Percentiles rank a stretch among this genome's conserved stretches.
These are phyloP conservation scores for Ypsolopha scabrella DNA, from an alignment of 2,888 invertebrate genomes.

Conservation along the genomic window DNA sequence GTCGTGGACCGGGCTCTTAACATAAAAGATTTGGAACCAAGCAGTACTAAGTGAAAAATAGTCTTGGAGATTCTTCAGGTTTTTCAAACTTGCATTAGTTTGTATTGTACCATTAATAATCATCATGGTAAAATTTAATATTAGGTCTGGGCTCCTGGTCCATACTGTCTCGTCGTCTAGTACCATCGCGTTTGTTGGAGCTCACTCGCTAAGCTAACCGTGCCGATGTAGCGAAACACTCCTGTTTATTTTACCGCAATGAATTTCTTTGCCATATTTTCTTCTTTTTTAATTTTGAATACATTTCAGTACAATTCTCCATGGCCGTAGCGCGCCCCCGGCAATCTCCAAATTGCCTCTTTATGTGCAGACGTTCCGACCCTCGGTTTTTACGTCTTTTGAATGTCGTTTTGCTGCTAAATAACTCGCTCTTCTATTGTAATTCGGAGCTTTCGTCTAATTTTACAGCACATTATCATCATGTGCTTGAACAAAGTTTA, in stretches of 20 bases:
- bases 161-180: background rate
- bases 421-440: slow-evolving; percentile 65
- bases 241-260: slow-evolving; percentile 66
- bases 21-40: too few species aligned
- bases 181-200: background rate
- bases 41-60: too few species aligned
- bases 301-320: slow-evolving; percentile 65
- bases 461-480: background rate
- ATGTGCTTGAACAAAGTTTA: background rate
- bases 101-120: too few species aligned
- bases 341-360: slow-evolving; percentile 71
- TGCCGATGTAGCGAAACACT: slow-evolving; percentile 16
- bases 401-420: slow-evolving; percentile 69
- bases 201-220: background rate
- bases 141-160: background rate
- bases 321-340: slow-evolving; percentile 61
- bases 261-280: slow-evolving; percentile 62
- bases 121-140: too few species aligned
- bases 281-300: slow-evolving; percentile 65
- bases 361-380: slow-evolving; percentile 69
- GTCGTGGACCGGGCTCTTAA: too few species aligned
- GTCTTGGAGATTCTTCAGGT: too few species aligned
- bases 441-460: slow-evolving; percentile 36
- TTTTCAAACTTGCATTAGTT: too few species aligned
- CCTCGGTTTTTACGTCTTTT: slow-evolving; percentile 68